Evolutionary conservation across 1,140 invertebrate genomes (phyloP).

Genomic region (Drosophila ercepeae): DNA sequence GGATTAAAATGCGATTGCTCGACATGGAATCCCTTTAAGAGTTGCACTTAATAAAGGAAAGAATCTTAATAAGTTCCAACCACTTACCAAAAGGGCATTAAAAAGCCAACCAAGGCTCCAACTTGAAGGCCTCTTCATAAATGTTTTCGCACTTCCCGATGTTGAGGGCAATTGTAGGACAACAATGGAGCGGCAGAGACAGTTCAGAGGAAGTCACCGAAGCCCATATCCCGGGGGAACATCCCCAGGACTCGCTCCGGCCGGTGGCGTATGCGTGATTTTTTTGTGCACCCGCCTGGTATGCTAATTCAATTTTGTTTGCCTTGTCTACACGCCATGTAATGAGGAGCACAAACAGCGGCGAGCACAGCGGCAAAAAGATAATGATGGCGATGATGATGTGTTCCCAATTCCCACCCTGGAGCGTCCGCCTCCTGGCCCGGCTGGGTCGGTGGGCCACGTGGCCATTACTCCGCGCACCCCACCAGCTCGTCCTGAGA

Average conservation of each 20-base stretch:
- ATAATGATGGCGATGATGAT: slow-evolving; percentile 55
- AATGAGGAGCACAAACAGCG: slow-evolving; percentile 78
- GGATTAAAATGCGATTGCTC: neutral
- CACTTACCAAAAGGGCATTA: neutral
- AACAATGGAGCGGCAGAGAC: slow-evolving; percentile 35
- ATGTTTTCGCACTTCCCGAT: slow-evolving; percentile 33
- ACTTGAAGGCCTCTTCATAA: neutral
- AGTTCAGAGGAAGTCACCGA: slow-evolving; percentile 1
- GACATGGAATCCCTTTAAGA: too few species aligned
- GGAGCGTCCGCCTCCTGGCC: slow-evolving; percentile 7
- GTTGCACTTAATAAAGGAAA: too few species aligned
- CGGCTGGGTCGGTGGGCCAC: slow-evolving; percentile 36
- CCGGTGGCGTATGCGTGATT: slow-evolving; percentile 76
- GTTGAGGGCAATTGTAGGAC: slow-evolving; percentile 78
- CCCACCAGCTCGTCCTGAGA: neutral
- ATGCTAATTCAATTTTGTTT: slow-evolving; percentile 82
- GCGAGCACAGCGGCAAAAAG: slow-evolving; percentile 64
- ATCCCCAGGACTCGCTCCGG: slow-evolving; percentile 17
- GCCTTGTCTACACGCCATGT: slow-evolving; percentile 79
- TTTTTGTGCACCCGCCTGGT: slow-evolving; percentile 59
- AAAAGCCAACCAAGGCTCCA: neutral
- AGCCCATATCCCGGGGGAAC: slow-evolving; percentile 35
- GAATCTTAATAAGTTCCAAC: too few species aligned
- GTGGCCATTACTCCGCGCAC: slow-evolving; percentile 27
- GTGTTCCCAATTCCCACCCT: slow-evolving; percentile 46